Percentiles rank a stretch among this genome's conserved stretches.
phyloP scores from a whole-genome alignment of 2,113 vertebrate genomes.

The Puffinus mauretanicus region DNA sequence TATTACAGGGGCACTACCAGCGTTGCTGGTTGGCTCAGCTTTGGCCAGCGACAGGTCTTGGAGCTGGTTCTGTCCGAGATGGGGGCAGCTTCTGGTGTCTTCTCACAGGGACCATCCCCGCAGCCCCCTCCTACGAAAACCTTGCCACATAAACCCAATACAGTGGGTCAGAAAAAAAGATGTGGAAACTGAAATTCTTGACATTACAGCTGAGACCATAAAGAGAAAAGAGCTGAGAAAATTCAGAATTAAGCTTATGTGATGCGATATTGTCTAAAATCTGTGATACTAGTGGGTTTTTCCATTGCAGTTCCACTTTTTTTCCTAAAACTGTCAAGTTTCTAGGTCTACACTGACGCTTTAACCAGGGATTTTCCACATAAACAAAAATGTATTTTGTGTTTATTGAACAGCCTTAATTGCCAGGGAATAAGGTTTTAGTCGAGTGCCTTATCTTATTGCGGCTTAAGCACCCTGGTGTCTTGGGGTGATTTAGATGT shows the following conservation, averaged over 20 bases:
- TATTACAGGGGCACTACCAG: neutral
- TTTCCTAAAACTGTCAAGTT: neutral
- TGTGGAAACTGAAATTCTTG: neutral
- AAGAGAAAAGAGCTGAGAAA: neutral
- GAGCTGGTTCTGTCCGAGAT: neutral
- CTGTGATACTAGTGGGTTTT: neutral
- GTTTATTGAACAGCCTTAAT: neutral
- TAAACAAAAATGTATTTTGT: neutral
- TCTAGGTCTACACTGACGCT: neutral
- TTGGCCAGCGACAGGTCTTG: neutral
- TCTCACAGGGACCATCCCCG: neutral
- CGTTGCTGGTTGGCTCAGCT: neutral
- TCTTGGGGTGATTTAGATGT: neutral
- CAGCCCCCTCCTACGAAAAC: neutral
- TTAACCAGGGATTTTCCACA: neutral
- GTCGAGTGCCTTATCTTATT: neutral
- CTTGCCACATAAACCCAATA: fast-evolving
- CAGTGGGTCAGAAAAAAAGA: neutral
- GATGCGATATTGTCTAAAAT: neutral
- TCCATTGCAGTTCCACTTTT: neutral
- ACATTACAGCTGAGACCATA: neutral
- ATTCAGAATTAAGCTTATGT: neutral
- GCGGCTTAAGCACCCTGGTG: neutral
- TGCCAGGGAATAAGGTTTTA: neutral
- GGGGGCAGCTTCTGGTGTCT: neutral